Conservation (phyloP, 2,797 vertebrate genomes). For the Paratrypauchen microcephalus region DNA sequence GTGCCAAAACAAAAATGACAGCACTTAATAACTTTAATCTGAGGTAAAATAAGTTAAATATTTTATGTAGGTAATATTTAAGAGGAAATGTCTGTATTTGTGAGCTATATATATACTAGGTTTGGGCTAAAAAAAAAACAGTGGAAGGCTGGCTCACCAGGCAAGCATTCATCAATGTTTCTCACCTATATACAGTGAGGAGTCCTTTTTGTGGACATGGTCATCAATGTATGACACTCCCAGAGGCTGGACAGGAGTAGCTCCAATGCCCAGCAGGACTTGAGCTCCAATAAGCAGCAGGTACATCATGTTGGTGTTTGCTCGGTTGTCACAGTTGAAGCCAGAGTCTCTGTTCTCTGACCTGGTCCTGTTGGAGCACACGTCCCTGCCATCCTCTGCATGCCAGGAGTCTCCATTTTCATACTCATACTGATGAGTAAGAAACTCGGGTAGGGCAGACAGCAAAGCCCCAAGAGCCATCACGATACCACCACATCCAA, state of each 20-base stretch:
- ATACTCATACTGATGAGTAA: conserved; percentile 86
- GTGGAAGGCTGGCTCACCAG: not conserved
- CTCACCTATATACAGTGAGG: conserved; percentile 98
- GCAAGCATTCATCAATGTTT: not conserved
- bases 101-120: not conserved
- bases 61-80: too few species aligned
- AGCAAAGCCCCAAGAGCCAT: conserved; percentile 97
- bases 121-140: not conserved
- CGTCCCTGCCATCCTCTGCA: conserved; percentile 85
- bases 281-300: conserved; percentile 97
- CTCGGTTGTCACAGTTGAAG: conserved; percentile 77
- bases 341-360: conserved; percentile 70
- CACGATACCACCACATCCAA: conserved; percentile 96
- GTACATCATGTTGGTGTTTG: conserved; percentile 99
- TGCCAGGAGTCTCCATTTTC: conserved; percentile 81
- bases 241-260: conserved; percentile 96
- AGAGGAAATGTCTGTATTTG: not conserved
- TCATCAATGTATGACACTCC: conserved; percentile 99
- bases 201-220: conserved; percentile 96
- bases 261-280: conserved; percentile 95
- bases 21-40: too few species aligned
- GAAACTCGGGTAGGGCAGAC: conserved; percentile 93
- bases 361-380: conserved; percentile 82
- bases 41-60: too few species aligned
- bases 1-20: not conserved